Evolutionary conservation across 2,113 vertebrate genomes (phyloP).

Genomic region (Anolis sagrei): DNA sequence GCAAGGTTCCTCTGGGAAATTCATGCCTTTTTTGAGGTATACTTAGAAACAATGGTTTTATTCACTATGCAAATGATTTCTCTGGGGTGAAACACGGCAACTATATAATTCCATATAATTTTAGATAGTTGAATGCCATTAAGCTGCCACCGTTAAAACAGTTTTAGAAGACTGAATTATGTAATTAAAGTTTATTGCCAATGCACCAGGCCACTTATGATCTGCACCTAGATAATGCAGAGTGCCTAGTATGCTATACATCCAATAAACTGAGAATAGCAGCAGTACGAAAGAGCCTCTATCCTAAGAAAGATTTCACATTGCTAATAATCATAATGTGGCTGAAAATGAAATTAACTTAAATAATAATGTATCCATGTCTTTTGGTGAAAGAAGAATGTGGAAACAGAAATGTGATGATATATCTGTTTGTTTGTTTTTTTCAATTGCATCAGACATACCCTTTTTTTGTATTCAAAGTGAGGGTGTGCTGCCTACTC

Average conservation of each 20-base stretch:
- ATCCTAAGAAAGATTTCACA: background rate
- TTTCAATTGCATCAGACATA: background rate
- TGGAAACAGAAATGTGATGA: background rate
- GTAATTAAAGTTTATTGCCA: background rate
- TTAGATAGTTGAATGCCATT: background rate
- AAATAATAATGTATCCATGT: background rate
- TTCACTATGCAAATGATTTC: background rate
- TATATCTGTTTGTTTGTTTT: too few relatives aligned
- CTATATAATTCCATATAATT: background rate
- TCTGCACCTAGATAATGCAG: background rate
- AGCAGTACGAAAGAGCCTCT: background rate
- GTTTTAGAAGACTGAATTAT: background rate
- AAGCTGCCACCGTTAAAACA: background rate
- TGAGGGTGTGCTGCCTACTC: background rate
- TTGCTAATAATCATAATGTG: background rate
- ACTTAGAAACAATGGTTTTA: constrained; percentile 26
- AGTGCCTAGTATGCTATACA: background rate
- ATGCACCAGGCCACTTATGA: background rate
- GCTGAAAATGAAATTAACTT: background rate
- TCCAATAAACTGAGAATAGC: background rate
- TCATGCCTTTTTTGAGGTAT: background rate
- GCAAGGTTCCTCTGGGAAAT: background rate
- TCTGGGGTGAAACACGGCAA: background rate
- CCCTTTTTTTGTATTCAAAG: background rate
- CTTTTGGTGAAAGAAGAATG: background rate